Evolutionary conservation across 2,888 invertebrate species (phyloP), one percentile per base, ranked within the genome.

Genomic region (Acheta domesticus): DNA sequence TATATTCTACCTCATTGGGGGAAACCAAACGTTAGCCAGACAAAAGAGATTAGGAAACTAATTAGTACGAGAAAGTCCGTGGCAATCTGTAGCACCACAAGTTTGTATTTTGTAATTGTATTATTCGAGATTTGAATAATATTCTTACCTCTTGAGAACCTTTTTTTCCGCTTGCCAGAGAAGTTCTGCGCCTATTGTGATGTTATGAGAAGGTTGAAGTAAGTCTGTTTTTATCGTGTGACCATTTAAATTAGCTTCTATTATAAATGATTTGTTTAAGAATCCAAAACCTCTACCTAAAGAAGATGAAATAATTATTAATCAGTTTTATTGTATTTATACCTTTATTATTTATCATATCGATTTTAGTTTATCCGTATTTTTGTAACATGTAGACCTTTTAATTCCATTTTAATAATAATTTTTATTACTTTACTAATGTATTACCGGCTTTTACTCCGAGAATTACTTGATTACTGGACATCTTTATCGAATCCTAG

Each of bases 121-220:
- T 49, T 21, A 50, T 49, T 49, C 16, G 36, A 78, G 0, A 48
- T 48, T 4, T 21, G 49, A 77, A 78, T 80, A n/a, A 36, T 21
- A 77, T 79, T 78, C 84, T 81, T 86, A 91, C 92, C 91, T 91
- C 83, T 93, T 89, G 83, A 94, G 88, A 81, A 91, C 89, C 83
- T 90, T 89, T 86, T 93, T 92, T 83, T 93, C 92, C 3, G 92
- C 91, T 86, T 94, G 93, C 94, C 94, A 95, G 78, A 93, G 91
- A 79, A 94, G 89, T 85, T 94, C 93, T 36, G 92, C 92, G 82
- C 92, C 91, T 85, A 94, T 93, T 76, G 89, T 86, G 1, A 93
- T 92, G n/a, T 82, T 79, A 16, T 79, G 50, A 14, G 80, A 79
- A 3, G 83, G 80, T 2, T 78, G 81, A 36, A 83, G 77, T 74